These are phyloP conservation scores for Sepiola atlantica DNA, from an alignment of 2,888 invertebrate species.

Conservation along the genomic window DNA sequence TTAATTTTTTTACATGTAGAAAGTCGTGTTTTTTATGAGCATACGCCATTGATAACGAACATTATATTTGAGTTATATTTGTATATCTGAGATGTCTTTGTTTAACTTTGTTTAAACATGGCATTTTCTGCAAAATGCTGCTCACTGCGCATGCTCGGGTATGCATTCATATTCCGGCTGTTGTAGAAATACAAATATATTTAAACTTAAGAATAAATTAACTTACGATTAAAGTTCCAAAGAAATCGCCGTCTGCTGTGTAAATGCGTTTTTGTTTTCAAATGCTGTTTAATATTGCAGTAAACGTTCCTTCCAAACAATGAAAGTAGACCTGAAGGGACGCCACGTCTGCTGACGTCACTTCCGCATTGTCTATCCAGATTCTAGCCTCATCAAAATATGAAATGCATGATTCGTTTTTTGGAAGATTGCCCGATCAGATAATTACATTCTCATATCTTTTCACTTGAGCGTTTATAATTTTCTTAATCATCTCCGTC, in stretches of 20 bases:
- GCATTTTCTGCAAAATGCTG: neutral
- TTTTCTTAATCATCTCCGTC: neutral
- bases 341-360: neutral
- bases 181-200: neutral
- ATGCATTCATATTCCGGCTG: neutral
- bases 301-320: neutral
- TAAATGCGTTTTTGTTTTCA: neutral
- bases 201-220: neutral
- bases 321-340: neutral
- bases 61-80: too few relatives aligned
- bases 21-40: too few relatives aligned
- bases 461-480: too few relatives aligned
- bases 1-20: too few relatives aligned
- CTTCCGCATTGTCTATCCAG: slow-evolving; percentile 9
- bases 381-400: neutral
- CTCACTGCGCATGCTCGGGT: neutral
- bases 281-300: neutral
- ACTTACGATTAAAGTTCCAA: neutral
- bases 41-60: too few relatives aligned
- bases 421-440: neutral
- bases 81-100: neutral
- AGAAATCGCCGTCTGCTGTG: neutral
- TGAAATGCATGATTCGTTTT: neutral
- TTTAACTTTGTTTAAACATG: neutral
- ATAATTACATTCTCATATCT: neutral